Base-by-base conservation (phyloP, 2,113 vertebrate species). In the Siniperca knerii region DNA sequence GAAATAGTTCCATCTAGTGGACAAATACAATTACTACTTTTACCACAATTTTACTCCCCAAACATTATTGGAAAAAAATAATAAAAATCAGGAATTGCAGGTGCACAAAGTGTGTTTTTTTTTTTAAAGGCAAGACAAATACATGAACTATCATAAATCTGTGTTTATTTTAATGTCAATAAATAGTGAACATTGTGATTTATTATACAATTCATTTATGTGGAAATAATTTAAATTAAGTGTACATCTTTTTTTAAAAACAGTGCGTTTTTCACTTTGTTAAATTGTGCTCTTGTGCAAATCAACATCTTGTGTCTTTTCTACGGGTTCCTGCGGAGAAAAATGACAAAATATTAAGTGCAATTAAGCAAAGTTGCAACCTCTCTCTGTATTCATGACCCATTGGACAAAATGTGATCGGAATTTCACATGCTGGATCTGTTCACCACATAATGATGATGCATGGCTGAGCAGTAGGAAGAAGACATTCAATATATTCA, bases 251-350 rank as follows among this genome's bases (percentile, higher is more conserved):
- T 60, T 55, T 37, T 37, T 37, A 37, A 25, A 69, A 69, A 83
- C 85, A 61, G 77, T 90, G 92, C 1, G 48, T 74, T 44, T 55
- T 62, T 89, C 67, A 87, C 75, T 82, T 52, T 9, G 75, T 88
- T 73, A 52, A 60, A 46, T 79, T 23, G 94, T 95, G 95, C 80
- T 88, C 80, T 64, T 44, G 93, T 94, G 91, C 35, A 88, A 80
- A 87, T 95, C 90, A 96, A 85, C 89, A 95, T 90, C 94, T 75
- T 25, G 95, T 92, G 89, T 93, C 94, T 92, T 91, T 94, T 86
- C 92, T 94, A 75, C 44, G 65, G 78, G 18, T 87, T 89, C 94
- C 95, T 96, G 92, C 4, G 52, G 62, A 85, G 21, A 80, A 61
- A 87, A 69, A 68, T 2, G 8, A 66, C 1, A 52, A 57, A 5